Conservation (phyloP, 2,797 vertebrate species). For the Dicrostonyx torquatus region DNA sequence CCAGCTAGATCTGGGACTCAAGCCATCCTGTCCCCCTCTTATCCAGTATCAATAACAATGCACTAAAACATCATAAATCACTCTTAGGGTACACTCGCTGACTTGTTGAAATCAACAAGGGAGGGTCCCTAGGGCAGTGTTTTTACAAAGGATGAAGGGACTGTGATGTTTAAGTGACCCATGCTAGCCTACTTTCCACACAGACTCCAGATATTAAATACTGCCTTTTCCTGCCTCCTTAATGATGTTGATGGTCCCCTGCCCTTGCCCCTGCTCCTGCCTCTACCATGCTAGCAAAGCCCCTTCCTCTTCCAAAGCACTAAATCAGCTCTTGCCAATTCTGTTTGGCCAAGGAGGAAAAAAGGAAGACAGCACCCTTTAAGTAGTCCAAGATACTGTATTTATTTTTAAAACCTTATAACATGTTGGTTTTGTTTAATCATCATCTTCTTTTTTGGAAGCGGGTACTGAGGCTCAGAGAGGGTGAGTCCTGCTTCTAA, state of each 20-base stretch:
- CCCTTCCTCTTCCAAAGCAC: neutral
- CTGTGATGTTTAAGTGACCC: neutral
- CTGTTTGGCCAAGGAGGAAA: neutral
- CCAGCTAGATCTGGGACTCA: neutral
- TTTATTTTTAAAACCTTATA: conserved; percentile 34
- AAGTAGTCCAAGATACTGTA: neutral
- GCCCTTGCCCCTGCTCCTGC: neutral
- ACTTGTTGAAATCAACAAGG: neutral
- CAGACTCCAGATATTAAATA: neutral
- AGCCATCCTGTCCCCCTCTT: neutral
- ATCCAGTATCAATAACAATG: neutral
- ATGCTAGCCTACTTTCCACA: neutral
- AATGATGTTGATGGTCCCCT: neutral
- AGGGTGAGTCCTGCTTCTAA: neutral
- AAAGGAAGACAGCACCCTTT: neutral
- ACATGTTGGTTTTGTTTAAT: neutral
- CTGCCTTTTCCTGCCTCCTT: neutral
- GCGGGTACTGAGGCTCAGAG: neutral
- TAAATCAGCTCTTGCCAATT: neutral
- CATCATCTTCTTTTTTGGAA: neutral
- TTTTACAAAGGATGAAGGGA: neutral
- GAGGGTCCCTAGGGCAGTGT: neutral
- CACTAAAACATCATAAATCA: neutral
- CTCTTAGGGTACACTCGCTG: neutral
- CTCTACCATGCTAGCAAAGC: neutral